Evolutionary conservation across 2,888 invertebrate species (phyloP), one percentile per base, ranked within the genome.

Genomic region (Sphecodes monilicornis): DNA sequence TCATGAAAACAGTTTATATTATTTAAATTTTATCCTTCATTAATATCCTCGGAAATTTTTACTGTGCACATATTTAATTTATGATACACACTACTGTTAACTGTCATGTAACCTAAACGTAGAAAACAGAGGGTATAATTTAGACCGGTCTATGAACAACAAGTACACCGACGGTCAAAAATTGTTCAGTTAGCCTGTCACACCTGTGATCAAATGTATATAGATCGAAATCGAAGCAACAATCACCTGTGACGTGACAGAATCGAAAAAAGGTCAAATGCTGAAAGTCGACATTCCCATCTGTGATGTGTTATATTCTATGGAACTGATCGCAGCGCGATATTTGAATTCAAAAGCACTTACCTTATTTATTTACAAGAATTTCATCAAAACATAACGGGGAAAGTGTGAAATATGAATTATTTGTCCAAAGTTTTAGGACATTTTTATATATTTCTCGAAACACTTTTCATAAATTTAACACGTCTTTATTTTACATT

Each of bases 21-120:
- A 41, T 32, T 39, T n/a, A 41, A 41, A 78, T 66, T 64, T 16
- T 29, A 22, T 32, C n/a, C 29, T 41, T 36, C 26, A 43, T 32
- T 71, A 18, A 18, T 39, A 66, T 39, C n/a, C 18, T 26, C 22
- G 26, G 3, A 10, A n/a, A 39, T 32, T 29, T 29, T 50, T 16
- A 54, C 50, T 54, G 18, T 39, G 2, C 26, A 66, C 50, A 26
- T 10, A 22, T 46, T 60, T 66, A 29, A 68, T 32, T 80, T 41
- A 26, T 64, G 16, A 46, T 32, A 32, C 50, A 8, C 11, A 26
- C 71, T 16, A 18, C 18, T 60, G 29, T 50, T 69, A 80, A 39
- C 41, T 22, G 69, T 80, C 81, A 81, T 54, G 50, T 41, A 82
- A 74, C 69, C 46, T 29, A 70, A 41, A 73, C 43, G 29, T 26